phyloP scores from a whole-genome alignment of 92 coral and sea anemone species.

The Bergia sp. region DNA sequence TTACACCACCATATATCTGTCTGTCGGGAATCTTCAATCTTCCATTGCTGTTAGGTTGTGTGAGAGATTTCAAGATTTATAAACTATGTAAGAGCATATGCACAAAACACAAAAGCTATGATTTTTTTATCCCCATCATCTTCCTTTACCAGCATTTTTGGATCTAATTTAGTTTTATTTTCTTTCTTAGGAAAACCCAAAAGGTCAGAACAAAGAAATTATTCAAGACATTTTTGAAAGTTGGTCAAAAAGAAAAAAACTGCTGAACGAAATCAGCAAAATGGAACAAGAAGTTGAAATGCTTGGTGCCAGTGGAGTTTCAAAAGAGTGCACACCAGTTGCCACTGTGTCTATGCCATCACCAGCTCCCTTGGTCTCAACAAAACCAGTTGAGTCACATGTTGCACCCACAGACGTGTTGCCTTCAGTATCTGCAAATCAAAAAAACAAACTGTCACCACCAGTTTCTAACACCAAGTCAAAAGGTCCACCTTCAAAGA shows the following conservation, averaged over 20 bases:
- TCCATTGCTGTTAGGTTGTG: no score
- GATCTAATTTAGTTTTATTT: background rate
- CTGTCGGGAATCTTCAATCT: no score
- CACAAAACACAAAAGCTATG: no score
- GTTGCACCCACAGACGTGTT: background rate
- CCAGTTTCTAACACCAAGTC: background rate
- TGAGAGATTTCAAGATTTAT: no score
- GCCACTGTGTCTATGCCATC: background rate
- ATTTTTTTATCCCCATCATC: background rate
- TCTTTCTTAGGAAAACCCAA: conserved; percentile 18
- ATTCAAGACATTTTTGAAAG: conserved; percentile 71
- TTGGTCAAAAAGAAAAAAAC: conserved; percentile 70
- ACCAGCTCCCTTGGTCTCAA: background rate
- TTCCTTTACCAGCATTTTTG: background rate
- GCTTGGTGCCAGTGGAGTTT: conserved; percentile 30
- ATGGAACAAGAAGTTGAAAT: conserved; percentile 73
- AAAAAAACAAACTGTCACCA: conserved; percentile 7
- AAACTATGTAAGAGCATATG: no score
- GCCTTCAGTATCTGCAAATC: background rate
- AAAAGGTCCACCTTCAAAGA: background rate
- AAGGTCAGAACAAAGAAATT: conserved; percentile 55
- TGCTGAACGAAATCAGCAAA: conserved; percentile 73
- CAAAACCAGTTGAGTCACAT: background rate
- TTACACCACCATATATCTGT: no score
- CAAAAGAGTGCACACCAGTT: conserved; percentile 1